A percentile compares a stretch with the other conserved stretches of the same genome.
Conservation (phyloP, 2,797 vertebrate species). For the Antennarius maculatus region DNA sequence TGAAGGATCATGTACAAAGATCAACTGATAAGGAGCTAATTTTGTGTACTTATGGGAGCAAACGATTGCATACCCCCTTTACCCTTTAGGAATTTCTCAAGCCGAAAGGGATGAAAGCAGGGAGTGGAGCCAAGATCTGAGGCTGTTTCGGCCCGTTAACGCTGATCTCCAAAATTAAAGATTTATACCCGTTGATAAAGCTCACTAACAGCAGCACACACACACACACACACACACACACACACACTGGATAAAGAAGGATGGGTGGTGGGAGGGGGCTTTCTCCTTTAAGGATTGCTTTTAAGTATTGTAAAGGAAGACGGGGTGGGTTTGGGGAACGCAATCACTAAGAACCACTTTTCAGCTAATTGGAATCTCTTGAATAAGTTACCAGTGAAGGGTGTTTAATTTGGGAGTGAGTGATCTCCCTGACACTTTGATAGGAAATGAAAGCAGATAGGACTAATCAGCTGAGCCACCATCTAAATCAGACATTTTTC, state of each 20-base stretch:
- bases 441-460: constrained; percentile 89
- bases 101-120: constrained; percentile 81
- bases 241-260: constrained; percentile 67
- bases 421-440: constrained; percentile 87
- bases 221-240: constrained; percentile 76
- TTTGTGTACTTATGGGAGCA: constrained; percentile 96
- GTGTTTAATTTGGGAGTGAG: constrained; percentile 89
- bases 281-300: constrained; percentile 78
- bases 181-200: constrained; percentile 88
- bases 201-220: constrained; percentile 69
- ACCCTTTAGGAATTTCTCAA: constrained; percentile 76
- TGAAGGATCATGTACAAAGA: constrained; percentile 96
- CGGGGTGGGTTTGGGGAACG: constrained; percentile 62
- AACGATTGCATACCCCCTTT: constrained; percentile 74
- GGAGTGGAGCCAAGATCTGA: constrained; percentile 81
- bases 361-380: constrained; percentile 89
- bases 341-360: constrained; percentile 86
- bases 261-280: constrained; percentile 20
- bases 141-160: constrained; percentile 86
- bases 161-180: constrained; percentile 91
- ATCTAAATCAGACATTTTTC: constrained; percentile 72
- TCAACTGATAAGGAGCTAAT: constrained; percentile 98
- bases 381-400: constrained; percentile 89
- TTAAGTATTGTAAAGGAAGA: constrained; percentile 82
- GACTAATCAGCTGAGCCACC: constrained; percentile 83